Base-by-base conservation (phyloP, 1,140 invertebrate species). In the Nilaparvata lugens region DNA sequence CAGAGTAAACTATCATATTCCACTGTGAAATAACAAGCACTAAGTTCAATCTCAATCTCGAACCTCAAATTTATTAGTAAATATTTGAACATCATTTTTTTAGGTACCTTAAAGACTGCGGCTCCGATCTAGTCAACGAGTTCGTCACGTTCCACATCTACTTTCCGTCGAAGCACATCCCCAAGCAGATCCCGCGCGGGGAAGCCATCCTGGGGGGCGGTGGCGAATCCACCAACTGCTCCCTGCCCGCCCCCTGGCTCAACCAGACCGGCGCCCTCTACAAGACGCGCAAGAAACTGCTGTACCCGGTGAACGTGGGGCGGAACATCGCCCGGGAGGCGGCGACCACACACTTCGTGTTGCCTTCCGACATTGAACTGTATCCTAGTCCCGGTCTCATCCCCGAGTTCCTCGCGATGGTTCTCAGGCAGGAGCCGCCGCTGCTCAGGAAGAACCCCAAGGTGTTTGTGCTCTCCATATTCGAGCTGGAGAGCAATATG, bases 301-400 rank as follows among this genome's bases (percentile, higher is more conserved):
- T 91, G 0, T 95, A 94, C 71, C 91, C 91, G 0, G 88, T 95
- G 13, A 93, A 95, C 70, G 87, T 93, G 1, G 90, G 87, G 0
- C 75, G 91, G 9, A 94, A 95, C 70, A 81, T 94, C 13, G 91
- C 91, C 0, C 77, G 91, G 9, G 87, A 92, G 67, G 80, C 83
- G 7, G 86, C 92, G 7, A 74, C 85, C 21, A 93, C 93, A 13
- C 82, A 92, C 70, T 92, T 86, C 71, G 80, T 96, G 38, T 78
- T 95, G 60, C 85, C 90, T 5, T 91, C 89, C 13, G 91, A 94
- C 71, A 90, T 93, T 64, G 91, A 94, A 71, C 78, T 94, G 40
- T 93, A 93, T 73, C 90, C 91, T 14, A 91, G 84, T 77, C 86
- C 88, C 13, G 82, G 86, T 66, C 71, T 91, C 59, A 84, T 87